phyloP scores from a whole-genome alignment of 2,113 vertebrate species.

The Mormyrus lacerda region DNA sequence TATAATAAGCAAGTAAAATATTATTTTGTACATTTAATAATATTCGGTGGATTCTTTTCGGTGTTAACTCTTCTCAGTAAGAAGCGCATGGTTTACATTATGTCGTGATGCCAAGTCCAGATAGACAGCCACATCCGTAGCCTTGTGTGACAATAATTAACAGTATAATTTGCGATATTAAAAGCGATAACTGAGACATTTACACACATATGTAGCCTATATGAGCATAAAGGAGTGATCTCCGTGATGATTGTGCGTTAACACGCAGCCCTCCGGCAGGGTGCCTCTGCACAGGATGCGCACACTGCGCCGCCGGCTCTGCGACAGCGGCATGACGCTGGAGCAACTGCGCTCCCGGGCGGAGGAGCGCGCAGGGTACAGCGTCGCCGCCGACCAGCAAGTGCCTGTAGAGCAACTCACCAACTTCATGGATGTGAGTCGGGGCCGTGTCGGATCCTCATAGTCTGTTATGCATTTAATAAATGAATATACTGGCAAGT shows the following conservation, averaged over 20 bases:
- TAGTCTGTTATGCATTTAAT: not conserved
- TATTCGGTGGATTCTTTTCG: not conserved
- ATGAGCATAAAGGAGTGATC: not conserved
- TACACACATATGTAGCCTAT: not conserved
- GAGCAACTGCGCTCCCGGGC: conserved; percentile 45
- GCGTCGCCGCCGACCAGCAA: conserved; percentile 12
- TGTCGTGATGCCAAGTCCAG: not conserved
- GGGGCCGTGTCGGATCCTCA: not conserved
- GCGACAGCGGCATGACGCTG: conserved; percentile 45
- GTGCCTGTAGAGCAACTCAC: conserved; percentile 58
- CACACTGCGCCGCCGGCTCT: conserved; percentile 46
- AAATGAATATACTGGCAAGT: not conserved
- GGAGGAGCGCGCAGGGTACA: not conserved
- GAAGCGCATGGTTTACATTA: not conserved
- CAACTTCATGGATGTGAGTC: conserved; percentile 74
- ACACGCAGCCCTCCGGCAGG: conserved; percentile 37
- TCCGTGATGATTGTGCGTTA: not conserved
- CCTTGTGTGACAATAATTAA: not conserved
- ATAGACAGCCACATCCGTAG: not conserved
- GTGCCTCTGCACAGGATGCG: conserved; percentile 63
- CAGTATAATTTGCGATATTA: not conserved
- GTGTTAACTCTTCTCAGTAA: not conserved
- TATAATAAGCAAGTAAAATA: not conserved
- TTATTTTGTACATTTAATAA: not conserved
- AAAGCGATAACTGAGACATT: not conserved